Base-by-base conservation (phyloP, 2,888 invertebrate species). In the Cerastis leucographa region DNA sequence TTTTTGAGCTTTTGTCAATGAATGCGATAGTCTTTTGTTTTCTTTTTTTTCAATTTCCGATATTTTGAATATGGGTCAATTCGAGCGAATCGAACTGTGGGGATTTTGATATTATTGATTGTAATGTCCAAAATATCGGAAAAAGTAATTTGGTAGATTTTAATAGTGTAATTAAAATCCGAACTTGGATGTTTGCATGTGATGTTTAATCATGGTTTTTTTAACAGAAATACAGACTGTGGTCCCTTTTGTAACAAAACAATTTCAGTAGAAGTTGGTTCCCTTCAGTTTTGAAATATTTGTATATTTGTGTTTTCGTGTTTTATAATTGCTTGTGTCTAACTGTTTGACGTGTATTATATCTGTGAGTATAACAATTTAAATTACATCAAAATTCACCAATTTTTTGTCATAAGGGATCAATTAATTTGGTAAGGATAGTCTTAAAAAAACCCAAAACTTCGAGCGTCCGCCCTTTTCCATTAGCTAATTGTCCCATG, bases 181-280 rank as follows among this genome's bases (percentile, higher is more conserved):
- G 14, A 25, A 6, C 14, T 71, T 68, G 35, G 1, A 29, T 64
- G 9, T 51, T 9, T 76, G 77, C 77, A 82, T 82, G 83, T 7
- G 17, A 17, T 29, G 9, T 19, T 66, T 71, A 56, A 42, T 46
- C 3, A 5, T 64, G 25, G 0, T 61, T 49, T 42, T 44, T 67
- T 67, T 76, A 40, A 44, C n/a, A 51, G 22, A 51, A 35, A 49
- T 19, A 64, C 8, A n/a, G 1, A 19, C 35, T 35, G 35, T 35
- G 35, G 11, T 14, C 0, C 22, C 35, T 80, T 59, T 59, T 78
- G 78, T 78, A 78, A 65, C 9, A 71, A 78, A 49, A 51, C 2
- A 11, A 11, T 80, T 65, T 65, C 65, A 80, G 73, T 79, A 74
- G 80, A 54, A 29, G 1, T 79, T 42, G 6, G 4, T 40, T 64